phyloP scores from a whole-genome alignment of 2,797 vertebrate genomes.

The Galago senegalensis region DNA sequence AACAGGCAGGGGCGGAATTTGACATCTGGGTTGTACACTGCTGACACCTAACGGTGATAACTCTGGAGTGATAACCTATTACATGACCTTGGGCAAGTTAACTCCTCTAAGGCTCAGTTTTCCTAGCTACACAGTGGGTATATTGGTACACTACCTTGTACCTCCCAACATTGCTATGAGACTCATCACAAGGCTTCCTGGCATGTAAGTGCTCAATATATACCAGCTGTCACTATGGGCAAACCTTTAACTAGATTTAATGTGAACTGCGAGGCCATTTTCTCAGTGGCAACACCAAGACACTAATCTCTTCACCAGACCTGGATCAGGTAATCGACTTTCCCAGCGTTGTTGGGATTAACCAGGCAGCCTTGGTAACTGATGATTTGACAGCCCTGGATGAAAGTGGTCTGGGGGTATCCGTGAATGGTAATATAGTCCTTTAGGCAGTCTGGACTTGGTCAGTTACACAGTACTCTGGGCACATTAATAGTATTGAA shows the following conservation, averaged over 20 bases:
- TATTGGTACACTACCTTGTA: too few species aligned
- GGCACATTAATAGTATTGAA: rapidly evolving
- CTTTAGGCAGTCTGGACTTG: background rate
- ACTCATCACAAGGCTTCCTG: background rate
- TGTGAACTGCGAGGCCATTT: background rate
- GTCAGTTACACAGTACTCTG: background rate
- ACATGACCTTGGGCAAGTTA: background rate
- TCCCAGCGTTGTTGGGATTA: rapidly evolving
- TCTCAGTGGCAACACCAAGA: background rate
- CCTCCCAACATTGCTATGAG: background rate
- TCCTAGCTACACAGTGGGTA: background rate
- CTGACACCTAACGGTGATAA: background rate
- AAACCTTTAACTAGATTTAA: background rate
- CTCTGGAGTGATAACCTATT: background rate
- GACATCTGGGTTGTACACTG: rapidly evolving
- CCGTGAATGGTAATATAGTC: background rate
- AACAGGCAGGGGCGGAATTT: too few species aligned
- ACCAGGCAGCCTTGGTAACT: background rate
- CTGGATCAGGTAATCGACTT: background rate
- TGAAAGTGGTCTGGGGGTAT: background rate
- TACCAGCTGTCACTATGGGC: too few species aligned
- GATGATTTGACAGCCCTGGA: background rate
- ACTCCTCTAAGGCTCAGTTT: background rate
- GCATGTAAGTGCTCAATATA: background rate
- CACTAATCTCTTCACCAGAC: background rate